These are phyloP conservation scores for Notothenia coriiceps DNA, from an alignment of 2,113 vertebrate genomes.

Conservation along the genomic window DNA sequence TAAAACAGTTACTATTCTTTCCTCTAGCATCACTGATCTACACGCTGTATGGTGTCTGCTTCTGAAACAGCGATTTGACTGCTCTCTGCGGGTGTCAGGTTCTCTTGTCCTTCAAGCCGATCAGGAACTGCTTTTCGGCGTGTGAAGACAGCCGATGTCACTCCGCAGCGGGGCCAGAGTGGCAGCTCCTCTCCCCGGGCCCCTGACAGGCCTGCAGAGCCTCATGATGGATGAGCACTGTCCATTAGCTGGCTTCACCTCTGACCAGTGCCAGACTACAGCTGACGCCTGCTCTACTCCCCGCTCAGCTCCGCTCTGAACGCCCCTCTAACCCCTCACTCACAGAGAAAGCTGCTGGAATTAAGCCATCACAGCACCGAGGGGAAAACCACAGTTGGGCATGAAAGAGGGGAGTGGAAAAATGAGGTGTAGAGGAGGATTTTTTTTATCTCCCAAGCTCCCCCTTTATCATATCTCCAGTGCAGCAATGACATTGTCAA, in stretches of 20 bases:
- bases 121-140: slow-evolving; percentile 62
- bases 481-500: slow-evolving; percentile 66
- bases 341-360: slow-evolving; percentile 77
- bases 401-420: slow-evolving; percentile 13
- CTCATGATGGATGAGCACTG: slow-evolving; percentile 87
- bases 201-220: slow-evolving; percentile 82
- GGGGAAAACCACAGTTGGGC: slow-evolving; percentile 47
- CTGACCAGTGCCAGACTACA: slow-evolving; percentile 83
- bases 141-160: slow-evolving; percentile 77
- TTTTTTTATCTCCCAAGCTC: slow-evolving; percentile 23
- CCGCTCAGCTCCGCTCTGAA: slow-evolving; percentile 62
- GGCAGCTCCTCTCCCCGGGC: slow-evolving; percentile 80
- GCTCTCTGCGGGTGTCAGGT: slow-evolving; percentile 65
- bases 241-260: slow-evolving; percentile 87
- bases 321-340: slow-evolving; percentile 68
- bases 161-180: slow-evolving; percentile 70
- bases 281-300: slow-evolving; percentile 83
- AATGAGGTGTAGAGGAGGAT: slow-evolving; percentile 24
- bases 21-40: slow-evolving; percentile 9
- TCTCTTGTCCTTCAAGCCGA: slow-evolving; percentile 76
- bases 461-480: slow-evolving; percentile 49
- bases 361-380: slow-evolving; percentile 82
- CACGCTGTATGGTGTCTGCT: slow-evolving; percentile 24
- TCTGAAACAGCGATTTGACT: slow-evolving; percentile 65
- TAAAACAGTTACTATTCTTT: slow-evolving; percentile 7